phyloP scores from a whole-genome alignment of 2,113 vertebrate species.

The Bombycilla garrulus region DNA sequence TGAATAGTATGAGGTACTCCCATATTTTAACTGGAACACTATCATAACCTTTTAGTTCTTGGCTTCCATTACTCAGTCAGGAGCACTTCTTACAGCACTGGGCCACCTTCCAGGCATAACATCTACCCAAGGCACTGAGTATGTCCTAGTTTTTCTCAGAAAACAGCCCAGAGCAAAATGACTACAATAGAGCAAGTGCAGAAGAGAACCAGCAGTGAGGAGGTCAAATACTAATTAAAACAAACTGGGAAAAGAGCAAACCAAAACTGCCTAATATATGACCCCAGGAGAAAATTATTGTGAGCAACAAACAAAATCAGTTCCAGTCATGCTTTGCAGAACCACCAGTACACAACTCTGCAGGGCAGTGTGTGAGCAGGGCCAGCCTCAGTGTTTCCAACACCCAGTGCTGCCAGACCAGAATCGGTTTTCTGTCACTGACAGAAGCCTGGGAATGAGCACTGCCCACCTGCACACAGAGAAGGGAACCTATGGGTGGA shows the following conservation, averaged over 20 bases:
- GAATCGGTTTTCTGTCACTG: neutral
- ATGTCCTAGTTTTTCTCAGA: slow-evolving; percentile 60
- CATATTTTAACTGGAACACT: slow-evolving; percentile 21
- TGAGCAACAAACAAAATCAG: neutral
- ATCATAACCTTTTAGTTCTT: slow-evolving; percentile 16
- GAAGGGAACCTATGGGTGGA: fast-evolving
- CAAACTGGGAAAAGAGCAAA: neutral
- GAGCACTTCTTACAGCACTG: slow-evolving; percentile 48
- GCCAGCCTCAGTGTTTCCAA: neutral
- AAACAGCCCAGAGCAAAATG: slow-evolving; percentile 17
- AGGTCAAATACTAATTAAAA: slow-evolving; percentile 16
- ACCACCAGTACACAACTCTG: neutral
- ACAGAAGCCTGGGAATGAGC: neutral
- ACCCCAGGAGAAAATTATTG: neutral
- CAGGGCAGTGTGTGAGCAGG: neutral
- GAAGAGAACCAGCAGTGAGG: neutral
- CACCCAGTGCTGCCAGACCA: neutral
- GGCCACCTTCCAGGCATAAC: slow-evolving; percentile 57
- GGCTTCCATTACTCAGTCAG: neutral
- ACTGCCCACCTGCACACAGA: fast-evolving
- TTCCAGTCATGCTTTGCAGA: neutral
- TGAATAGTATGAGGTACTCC: neutral
- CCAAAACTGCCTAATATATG: neutral
- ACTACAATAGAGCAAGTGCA: slow-evolving; percentile 5
- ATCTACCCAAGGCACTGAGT: slow-evolving; percentile 30